These are phyloP conservation scores for Pyrrhia umbra DNA, from an alignment of 2,888 invertebrate species.

Conservation along the genomic window DNA sequence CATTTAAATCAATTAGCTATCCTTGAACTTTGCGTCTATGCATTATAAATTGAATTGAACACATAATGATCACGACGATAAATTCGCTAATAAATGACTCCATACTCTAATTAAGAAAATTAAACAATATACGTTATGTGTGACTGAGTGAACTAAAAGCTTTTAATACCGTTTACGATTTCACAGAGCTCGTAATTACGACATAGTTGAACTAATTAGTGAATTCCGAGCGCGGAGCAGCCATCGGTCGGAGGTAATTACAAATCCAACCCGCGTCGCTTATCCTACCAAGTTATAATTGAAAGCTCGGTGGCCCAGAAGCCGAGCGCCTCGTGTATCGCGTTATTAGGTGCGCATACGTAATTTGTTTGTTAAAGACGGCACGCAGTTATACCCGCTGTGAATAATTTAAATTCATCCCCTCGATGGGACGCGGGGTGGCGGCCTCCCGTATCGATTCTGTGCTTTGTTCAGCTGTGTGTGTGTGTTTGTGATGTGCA, in stretches of 20 bases:
- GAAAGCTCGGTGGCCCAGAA: constrained; percentile 86
- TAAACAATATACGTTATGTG: constrained; percentile 48
- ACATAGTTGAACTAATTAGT: constrained; percentile 79
- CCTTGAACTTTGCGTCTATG: constrained; percentile 46
- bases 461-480: constrained; percentile 68
- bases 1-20: constrained; percentile 45
- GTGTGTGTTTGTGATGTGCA: constrained; percentile 66
- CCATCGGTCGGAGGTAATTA: constrained; percentile 79
- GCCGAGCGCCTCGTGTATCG: constrained; percentile 81
- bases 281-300: constrained; percentile 87
- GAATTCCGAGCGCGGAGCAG: constrained; percentile 64
- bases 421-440: constrained; percentile 79
- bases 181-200: constrained; percentile 77
- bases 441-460: constrained; percentile 83
- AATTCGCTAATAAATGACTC: constrained; percentile 43
- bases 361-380: constrained; percentile 90
- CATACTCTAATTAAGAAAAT: constrained; percentile 55
- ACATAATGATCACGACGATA: constrained; percentile 21
- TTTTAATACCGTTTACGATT: constrained; percentile 74
- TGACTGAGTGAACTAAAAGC: constrained; percentile 68
- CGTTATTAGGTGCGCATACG: constrained; percentile 89
- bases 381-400: constrained; percentile 88
- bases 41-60: constrained; percentile 38
- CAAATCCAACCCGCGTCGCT: constrained; percentile 81
- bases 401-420: constrained; percentile 90